Evolutionary conservation across 2,797 vertebrate genomes (phyloP), one percentile per base, ranked within the genome.

Genomic region (Rhynchonycteris naso): DNA sequence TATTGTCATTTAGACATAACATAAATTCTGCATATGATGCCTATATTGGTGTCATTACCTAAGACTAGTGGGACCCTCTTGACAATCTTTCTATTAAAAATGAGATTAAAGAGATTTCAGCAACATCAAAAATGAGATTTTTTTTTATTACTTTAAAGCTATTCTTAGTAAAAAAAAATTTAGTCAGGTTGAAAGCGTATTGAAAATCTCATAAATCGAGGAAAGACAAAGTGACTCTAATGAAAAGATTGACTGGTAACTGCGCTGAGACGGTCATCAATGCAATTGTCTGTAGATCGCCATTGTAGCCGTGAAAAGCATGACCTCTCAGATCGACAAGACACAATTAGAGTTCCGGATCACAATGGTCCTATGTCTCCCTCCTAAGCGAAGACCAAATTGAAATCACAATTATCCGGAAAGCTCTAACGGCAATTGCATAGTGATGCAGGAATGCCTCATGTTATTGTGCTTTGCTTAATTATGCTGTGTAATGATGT

Each of bases 111-210:
- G 66, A 19, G 19, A 54, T 66, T 86, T 85, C 59, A 33, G 12
- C 7, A 33, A 59, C 26, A 50, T 43, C 5, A 63, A 89, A 88
- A 83, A 52, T 82, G 24, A 82, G 35, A 88, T 81, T 85, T 16
- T 88, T 38, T 80, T 38, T 80, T 71, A 83, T 88, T 78, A 66
- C 16, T 19, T 95, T 79, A 90, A 79, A 86, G 63, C 47, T 89
- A 52, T 65, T 90, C 91, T 79, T 81, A 92, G 33, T 87, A 71
- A 87, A 12, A 87, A 12, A 87, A 80, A 93, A 35, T 87, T 93
- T 63, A 54, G 28, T 89, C 33, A 89, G 75, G 28, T 79, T 58
- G 69, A 88, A 87, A 81, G 3, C 10, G 85, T 65, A 66, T n/a
- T 63, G n/a, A 75, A 87, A 84, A 71, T 56, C 38, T 93, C 56